These are phyloP conservation scores for Leistus spinibarbis DNA, from an alignment of 2,888 invertebrate species.

Conservation along the genomic window DNA sequence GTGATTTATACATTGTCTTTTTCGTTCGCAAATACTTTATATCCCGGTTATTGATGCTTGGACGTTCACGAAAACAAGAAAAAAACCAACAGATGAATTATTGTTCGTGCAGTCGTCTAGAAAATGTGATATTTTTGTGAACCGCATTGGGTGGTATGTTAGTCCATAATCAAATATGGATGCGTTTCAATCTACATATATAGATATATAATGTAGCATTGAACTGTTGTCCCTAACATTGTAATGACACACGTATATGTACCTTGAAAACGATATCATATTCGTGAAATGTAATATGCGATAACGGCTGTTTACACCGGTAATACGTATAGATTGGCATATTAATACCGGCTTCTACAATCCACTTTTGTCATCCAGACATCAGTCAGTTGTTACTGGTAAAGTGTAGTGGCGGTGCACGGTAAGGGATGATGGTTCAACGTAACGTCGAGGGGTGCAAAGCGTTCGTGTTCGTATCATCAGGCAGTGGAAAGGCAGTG, in stretches of 20 bases:
- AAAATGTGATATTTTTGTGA: conserved; percentile 13
- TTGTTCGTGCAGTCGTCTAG: conserved; percentile 12
- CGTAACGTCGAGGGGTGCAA: not conserved
- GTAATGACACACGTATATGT: not conserved
- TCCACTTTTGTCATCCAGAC: conserved; percentile 40
- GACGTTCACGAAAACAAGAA: conserved; percentile 5
- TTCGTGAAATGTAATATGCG: conserved; percentile 20
- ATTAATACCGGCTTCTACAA: conserved; percentile 44
- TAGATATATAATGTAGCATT: not conserved
- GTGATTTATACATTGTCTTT: conserved; percentile 17
- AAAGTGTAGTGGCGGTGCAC: conserved; percentile 6
- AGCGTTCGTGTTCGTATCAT: conserved; percentile 7
- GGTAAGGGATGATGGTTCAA: not conserved
- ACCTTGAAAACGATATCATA: not conserved
- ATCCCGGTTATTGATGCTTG: conserved; percentile 14
- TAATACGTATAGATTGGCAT: conserved; percentile 44
- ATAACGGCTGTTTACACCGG: conserved; percentile 44
- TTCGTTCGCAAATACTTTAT: conserved; percentile 16
- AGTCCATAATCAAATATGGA: not conserved
- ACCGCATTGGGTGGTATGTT: conserved; percentile 2
- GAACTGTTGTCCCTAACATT: not conserved
- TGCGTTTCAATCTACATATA: not conserved
- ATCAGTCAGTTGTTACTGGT: conserved; percentile 21
- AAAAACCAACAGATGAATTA: conserved; percentile 14
- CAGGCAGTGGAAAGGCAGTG: conserved; percentile 24